Evolutionary conservation across 30 jellyfish, hydroid and myxozoan species (phyloP), one percentile per base, ranked within the genome.

Genomic region (Mastigias papua): DNA sequence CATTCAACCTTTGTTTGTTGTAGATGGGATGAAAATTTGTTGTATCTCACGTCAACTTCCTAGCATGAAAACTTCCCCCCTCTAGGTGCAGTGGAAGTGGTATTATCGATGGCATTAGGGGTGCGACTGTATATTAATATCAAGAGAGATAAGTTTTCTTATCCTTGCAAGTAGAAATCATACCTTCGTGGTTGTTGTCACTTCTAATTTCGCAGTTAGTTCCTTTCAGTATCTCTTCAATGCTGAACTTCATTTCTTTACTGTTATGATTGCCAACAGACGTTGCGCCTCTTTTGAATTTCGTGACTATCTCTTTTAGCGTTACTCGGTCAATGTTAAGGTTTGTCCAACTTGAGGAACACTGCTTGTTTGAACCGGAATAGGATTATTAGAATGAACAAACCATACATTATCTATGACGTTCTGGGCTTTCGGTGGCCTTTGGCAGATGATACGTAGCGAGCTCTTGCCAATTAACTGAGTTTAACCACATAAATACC

Each of bases 221-320:
- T 30, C 82, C 91, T 8, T 79, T 33, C 23, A 84, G 93, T 48
- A 84, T 84, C 60, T 84, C 93, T 51, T 84, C 93, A 11, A 84
- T 84, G 72, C 87, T 71, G 51, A 84, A 84, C 63, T 84, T 84
- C 87, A 84, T 71, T 22, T 13, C 57, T 67, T n/a, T 35, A 6
- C 32, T 54, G 7, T 54, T 54, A 5, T 54, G 67, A 10, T 54
- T 54, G 5, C 17, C 23, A 2, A 2, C 27, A 2, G 7, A 19
- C 7, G 27, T 11, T 11, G 9, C 7, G 23, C 20, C 5, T 54
- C 67, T 54, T 54, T 19, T 54, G 6, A 54, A 7, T 54, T 6
- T 19, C 67, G 67, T 54, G 67, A 11, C 67, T 11, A 0, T 25
- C 27, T 54, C 25, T 0, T 8, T 63, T 5, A 5, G 37, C 0